Evolutionary conservation across 2,888 invertebrate genomes (phyloP).

Genomic region (Drosophila kokeensis): DNA sequence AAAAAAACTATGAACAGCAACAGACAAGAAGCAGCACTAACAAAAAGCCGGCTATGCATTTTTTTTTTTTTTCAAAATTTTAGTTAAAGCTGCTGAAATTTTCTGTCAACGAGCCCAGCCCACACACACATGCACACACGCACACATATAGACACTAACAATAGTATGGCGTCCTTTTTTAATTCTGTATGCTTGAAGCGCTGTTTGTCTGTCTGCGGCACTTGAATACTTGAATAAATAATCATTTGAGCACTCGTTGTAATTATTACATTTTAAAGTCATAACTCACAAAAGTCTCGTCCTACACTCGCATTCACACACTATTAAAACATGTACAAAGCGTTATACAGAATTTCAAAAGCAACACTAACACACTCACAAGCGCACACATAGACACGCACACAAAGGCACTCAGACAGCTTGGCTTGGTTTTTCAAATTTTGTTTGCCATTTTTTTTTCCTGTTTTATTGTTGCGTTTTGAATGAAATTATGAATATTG

Average conservation of each 20-base stretch:
- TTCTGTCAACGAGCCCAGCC: slow-evolving; percentile 33
- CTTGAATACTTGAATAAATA: slow-evolving; percentile 24
- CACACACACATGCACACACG: slow-evolving; percentile 35
- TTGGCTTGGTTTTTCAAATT: slow-evolving; percentile 71
- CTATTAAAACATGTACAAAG: slow-evolving; percentile 59
- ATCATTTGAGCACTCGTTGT: slow-evolving; percentile 18
- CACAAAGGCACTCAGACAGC: slow-evolving; percentile 66
- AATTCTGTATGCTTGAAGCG: slow-evolving; percentile 31
- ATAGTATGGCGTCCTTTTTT: slow-evolving; percentile 75
- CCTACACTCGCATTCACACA: slow-evolving; percentile 60
- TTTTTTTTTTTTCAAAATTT: not conserved
- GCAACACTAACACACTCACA: slow-evolving; percentile 52
- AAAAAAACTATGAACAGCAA: slow-evolving; percentile 44
- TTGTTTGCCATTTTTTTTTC: slow-evolving; percentile 59
- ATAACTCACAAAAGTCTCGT: slow-evolving; percentile 50
- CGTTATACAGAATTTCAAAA: slow-evolving; percentile 81
- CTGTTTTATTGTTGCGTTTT: slow-evolving; percentile 36
- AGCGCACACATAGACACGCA: slow-evolving; percentile 49
- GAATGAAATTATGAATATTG: slow-evolving; percentile 49
- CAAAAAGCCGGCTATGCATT: slow-evolving; percentile 7
- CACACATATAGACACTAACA: slow-evolving; percentile 44
- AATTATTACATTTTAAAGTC: slow-evolving; percentile 35
- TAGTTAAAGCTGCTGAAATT: slow-evolving; percentile 23
- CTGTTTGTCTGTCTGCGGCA: slow-evolving; percentile 38
- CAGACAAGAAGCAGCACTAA: not conserved